Evolutionary conservation across 1,140 invertebrate species (phyloP).

Genomic region (Teleopsis dalmanni): DNA sequence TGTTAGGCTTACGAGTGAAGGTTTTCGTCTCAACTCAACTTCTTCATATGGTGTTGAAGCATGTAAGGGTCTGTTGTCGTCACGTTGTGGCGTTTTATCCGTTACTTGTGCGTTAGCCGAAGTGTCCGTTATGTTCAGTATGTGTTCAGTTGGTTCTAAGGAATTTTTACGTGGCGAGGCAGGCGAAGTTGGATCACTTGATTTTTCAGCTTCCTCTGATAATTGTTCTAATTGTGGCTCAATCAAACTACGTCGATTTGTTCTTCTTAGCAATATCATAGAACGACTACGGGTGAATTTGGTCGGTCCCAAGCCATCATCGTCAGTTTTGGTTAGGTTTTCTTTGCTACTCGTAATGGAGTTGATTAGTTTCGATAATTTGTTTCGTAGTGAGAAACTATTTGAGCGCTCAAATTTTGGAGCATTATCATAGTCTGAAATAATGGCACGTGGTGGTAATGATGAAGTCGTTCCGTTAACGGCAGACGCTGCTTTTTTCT

Average conservation of each 20-base stretch:
- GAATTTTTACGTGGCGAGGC: constrained; percentile 35
- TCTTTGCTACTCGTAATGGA: constrained; percentile 38
- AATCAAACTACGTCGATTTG: constrained; percentile 34
- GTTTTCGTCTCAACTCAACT: constrained; percentile 1
- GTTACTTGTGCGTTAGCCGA: not conserved
- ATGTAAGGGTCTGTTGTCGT: not conserved
- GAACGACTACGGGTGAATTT: constrained; percentile 39
- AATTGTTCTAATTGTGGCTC: constrained; percentile 40
- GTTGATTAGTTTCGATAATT: constrained; percentile 33
- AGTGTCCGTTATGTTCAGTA: constrained; percentile 14
- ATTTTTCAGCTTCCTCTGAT: constrained; percentile 34
- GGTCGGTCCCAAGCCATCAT: constrained; percentile 19
- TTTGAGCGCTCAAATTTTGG: constrained; percentile 39
- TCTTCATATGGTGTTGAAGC: constrained; percentile 4
- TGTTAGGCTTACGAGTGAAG: constrained; percentile 18
- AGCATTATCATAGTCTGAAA: constrained; percentile 16
- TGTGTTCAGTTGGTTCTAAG: constrained; percentile 7
- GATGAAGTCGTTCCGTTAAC: constrained; percentile 2
- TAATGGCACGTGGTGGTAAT: not conserved
- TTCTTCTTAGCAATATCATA: constrained; percentile 35
- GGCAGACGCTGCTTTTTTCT: not conserved
- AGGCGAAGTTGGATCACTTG: constrained; percentile 28
- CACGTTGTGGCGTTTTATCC: constrained; percentile 18
- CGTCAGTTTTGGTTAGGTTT: constrained; percentile 23
- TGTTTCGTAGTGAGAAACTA: constrained; percentile 33